Evolutionary conservation across 2,888 invertebrate species (phyloP).

Genomic region (Melanophora roralis): DNA sequence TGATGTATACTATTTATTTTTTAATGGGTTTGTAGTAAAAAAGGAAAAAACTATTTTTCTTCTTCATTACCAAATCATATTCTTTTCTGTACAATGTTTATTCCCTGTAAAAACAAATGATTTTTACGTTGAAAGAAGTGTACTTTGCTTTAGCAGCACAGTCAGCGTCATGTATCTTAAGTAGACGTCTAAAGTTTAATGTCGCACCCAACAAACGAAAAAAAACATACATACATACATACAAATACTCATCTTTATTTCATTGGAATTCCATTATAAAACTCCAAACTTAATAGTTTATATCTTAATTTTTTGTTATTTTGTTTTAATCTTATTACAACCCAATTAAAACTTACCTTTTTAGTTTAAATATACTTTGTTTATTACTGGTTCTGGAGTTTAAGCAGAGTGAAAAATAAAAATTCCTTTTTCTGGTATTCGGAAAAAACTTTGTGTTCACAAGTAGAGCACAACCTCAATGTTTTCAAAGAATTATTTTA

Average conservation of each 20-base stretch:
- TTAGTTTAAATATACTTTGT: conserved; percentile 1
- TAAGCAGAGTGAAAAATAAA: conserved; percentile 9
- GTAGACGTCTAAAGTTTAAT: conserved; percentile 21
- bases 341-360: conserved; percentile 16
- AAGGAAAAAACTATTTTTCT: background rate
- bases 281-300: background rate
- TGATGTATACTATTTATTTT: background rate
- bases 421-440: conserved; percentile 40
- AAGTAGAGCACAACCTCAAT: conserved; percentile 47
- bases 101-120: conserved; percentile 38
- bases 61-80: no score
- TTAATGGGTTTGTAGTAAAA: conserved; percentile 4
- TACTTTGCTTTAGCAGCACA: conserved; percentile 43
- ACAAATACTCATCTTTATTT: conserved; percentile 42
- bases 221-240: conserved; percentile 37
- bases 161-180: conserved; percentile 8
- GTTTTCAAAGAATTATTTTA: conserved; percentile 49
- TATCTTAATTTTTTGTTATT: background rate
- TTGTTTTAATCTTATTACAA: conserved; percentile 2
- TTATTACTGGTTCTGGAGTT: conserved; percentile 2
- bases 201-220: conserved; percentile 54
- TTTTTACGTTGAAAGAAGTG: conserved; percentile 27
- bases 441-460: background rate
- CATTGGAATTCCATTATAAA: conserved; percentile 11
- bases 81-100: no score